Percentiles rank a stretch among this genome's conserved stretches.
These are phyloP conservation scores for Tridacna gigas DNA, from an alignment of 2,888 invertebrate species.

Conservation along the genomic window DNA sequence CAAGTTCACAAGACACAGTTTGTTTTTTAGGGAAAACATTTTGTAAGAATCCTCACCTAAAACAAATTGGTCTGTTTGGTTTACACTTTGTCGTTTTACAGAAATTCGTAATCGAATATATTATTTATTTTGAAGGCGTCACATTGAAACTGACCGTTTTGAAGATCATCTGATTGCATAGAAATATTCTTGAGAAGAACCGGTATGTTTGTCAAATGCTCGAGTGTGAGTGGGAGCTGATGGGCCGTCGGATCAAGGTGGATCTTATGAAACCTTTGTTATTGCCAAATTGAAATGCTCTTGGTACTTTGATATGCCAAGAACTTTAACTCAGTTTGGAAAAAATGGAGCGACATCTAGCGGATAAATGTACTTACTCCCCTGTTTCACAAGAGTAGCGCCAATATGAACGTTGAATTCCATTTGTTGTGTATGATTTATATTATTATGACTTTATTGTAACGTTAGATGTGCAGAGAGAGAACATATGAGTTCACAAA, in stretches of 20 bases:
- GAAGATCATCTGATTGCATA: no score
- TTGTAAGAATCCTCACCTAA: neutral
- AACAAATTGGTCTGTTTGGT: neutral
- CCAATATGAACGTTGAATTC: slow-evolving; percentile 39
- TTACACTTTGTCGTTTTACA: neutral
- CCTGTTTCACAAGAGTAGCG: slow-evolving; percentile 33
- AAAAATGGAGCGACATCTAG: slow-evolving; percentile 59
- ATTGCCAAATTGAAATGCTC: neutral
- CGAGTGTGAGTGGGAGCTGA: no score
- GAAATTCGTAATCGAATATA: no score
- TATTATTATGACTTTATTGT: no score
- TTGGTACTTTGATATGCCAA: slow-evolving; percentile 11
- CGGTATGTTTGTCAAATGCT: no score
- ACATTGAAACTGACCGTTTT: no score
- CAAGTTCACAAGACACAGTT: neutral
- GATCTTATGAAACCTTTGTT: no score
- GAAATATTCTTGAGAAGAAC: no score
- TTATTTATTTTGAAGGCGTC: no score
- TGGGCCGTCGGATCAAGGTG: no score
- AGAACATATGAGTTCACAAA: neutral
- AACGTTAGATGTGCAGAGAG: no score
- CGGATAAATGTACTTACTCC: slow-evolving; percentile 35
- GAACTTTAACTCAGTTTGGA: slow-evolving; percentile 38
- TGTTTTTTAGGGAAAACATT: neutral
- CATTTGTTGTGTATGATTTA: neutral